These are phyloP conservation scores for Ophion slaviceki DNA, from an alignment of 2,888 invertebrate genomes.

Conservation along the genomic window DNA sequence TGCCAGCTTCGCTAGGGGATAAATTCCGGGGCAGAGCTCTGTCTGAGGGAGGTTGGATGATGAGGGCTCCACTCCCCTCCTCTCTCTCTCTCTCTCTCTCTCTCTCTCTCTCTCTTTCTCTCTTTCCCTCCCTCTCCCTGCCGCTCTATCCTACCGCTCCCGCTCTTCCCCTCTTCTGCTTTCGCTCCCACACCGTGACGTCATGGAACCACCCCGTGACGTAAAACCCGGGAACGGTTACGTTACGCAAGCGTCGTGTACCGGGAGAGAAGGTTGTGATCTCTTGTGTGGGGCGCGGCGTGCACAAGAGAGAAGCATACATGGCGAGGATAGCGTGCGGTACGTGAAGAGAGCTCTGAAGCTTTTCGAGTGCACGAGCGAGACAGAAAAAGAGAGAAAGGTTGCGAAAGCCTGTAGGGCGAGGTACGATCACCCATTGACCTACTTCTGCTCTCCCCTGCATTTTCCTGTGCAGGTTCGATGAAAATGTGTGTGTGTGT, in stretches of 20 bases:
- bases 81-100: slow-evolving; percentile 32
- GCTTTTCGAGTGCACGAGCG: slow-evolving; percentile 25
- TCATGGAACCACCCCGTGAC: slow-evolving; percentile 77
- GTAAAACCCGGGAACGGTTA: slow-evolving; percentile 79
- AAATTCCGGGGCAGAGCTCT: slow-evolving; percentile 59
- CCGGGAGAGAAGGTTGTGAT: slow-evolving; percentile 37
- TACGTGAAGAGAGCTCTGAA: slow-evolving; percentile 35
- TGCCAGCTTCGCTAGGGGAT: slow-evolving; percentile 57
- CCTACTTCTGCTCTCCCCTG: slow-evolving; percentile 74
- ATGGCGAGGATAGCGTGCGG: slow-evolving; percentile 25
- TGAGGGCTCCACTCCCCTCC: slow-evolving; percentile 29
- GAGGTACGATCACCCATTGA: slow-evolving; percentile 80
- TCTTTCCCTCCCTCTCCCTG: neutral
- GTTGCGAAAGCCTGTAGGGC: slow-evolving; percentile 63
- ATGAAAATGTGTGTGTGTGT: slow-evolving; percentile 19
- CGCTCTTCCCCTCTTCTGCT: slow-evolving; percentile 4
- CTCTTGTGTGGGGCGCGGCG: slow-evolving; percentile 40
- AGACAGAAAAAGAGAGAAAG: slow-evolving; percentile 20
- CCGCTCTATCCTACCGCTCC: neutral
- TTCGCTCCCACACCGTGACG: slow-evolving; percentile 72
- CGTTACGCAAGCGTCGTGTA: slow-evolving; percentile 79
- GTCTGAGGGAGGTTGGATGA: slow-evolving; percentile 26
- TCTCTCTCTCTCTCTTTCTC: slow-evolving; percentile 29
- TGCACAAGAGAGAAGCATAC: slow-evolving; percentile 1
- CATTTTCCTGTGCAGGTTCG: slow-evolving; percentile 66